These are phyloP conservation scores for Tetrax tetrax DNA, from an alignment of 2,113 vertebrate species.

Conservation along the genomic window DNA sequence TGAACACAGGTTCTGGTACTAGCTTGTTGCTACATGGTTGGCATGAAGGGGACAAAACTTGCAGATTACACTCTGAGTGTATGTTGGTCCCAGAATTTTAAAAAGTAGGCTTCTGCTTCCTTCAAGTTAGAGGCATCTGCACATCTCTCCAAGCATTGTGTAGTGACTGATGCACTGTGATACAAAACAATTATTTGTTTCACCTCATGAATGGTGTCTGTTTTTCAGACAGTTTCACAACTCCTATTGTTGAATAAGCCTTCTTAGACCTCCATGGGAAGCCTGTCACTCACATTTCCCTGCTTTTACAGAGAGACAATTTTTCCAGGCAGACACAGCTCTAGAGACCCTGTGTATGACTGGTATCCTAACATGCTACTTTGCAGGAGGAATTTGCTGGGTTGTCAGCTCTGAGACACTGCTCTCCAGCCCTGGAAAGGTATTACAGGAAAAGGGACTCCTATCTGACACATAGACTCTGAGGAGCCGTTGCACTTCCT, in stretches of 20 bases:
- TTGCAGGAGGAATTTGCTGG: background rate
- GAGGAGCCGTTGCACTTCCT: background rate
- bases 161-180: background rate
- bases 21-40: background rate
- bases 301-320: background rate
- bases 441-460: background rate
- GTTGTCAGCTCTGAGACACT: background rate
- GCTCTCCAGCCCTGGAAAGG: background rate
- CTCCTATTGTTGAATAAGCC: background rate
- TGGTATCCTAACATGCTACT: background rate
- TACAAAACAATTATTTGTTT: background rate
- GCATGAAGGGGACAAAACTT: background rate
- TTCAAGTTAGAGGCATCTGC: background rate
- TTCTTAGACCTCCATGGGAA: background rate
- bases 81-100: background rate
- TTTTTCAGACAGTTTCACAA: background rate
- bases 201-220: background rate
- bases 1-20: background rate
- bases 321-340: background rate
- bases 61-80: background rate
- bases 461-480: accelerated
- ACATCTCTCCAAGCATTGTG: background rate
- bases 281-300: background rate
- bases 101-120: background rate
- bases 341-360: background rate